Percentiles rank a stretch among this genome's conserved stretches.
phyloP scores from a whole-genome alignment of 2,888 invertebrate genomes.

The Plebejus anna region DNA sequence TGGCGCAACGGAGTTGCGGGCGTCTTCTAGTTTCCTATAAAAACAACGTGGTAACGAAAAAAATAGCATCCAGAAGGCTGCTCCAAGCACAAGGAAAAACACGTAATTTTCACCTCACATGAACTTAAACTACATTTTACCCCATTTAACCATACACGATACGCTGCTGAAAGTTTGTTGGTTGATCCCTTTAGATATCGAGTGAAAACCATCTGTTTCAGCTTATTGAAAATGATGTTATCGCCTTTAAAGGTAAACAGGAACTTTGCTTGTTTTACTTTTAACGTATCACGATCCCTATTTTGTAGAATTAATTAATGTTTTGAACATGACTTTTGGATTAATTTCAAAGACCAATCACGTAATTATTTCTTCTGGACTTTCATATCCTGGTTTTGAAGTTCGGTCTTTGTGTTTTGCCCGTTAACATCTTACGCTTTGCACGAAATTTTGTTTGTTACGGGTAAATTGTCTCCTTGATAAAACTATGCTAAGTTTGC shows the following conservation, averaged over 20 bases:
- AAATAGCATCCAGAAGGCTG: no score
- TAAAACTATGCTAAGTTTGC: no score
- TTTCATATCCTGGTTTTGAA: neutral
- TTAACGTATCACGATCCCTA: constrained; percentile 7
- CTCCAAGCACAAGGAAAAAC: no score
- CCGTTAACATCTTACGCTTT: neutral
- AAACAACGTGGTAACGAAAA: no score
- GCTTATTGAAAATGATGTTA: constrained; percentile 15
- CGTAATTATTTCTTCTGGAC: neutral
- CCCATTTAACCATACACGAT: neutral
- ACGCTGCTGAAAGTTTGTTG: neutral
- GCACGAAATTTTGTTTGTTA: neutral
- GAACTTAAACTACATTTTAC: neutral
- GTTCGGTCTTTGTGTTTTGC: neutral
- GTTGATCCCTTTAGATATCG: neutral
- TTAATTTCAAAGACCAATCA: neutral
- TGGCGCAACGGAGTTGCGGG: no score
- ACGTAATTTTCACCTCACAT: neutral
- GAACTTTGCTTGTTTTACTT: neutral
- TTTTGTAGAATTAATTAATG: constrained; percentile 8
- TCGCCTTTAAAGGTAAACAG: neutral
- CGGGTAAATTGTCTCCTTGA: no score
- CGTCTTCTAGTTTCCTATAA: no score
- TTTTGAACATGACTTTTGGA: neutral
- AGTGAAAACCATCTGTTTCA: neutral